A percentile compares a stretch with the other conserved stretches of the same genome.
Conservation (phyloP, 2,888 invertebrate species). For the Pedicia rivosa region DNA sequence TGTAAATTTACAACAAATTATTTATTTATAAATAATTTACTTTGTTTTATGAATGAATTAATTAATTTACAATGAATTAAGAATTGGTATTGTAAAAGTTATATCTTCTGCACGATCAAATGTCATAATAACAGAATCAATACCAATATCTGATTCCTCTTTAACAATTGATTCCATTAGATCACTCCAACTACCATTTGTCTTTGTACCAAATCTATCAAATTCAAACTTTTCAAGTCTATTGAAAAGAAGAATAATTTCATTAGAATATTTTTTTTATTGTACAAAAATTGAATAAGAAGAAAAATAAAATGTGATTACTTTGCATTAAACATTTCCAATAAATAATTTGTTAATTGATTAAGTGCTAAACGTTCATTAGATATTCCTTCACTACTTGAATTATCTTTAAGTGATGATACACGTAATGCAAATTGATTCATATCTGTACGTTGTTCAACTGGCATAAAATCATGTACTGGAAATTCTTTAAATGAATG, state of each 20-base stretch:
- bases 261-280: too few species aligned
- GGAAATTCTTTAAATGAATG: neutral
- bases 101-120: neutral
- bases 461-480: neutral
- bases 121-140: neutral
- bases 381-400: neutral
- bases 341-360: constrained; percentile 1
- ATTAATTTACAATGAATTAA: neutral
- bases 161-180: neutral
- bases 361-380: neutral
- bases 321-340: neutral
- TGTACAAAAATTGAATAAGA: too few species aligned
- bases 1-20: constrained; percentile 17
- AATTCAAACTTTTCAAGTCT: too few species aligned
- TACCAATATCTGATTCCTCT: constrained; percentile 1
- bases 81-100: neutral
- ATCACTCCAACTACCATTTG: constrained; percentile 1
- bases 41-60: too few species aligned
- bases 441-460: constrained; percentile 2
- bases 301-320: too few species aligned
- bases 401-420: neutral
- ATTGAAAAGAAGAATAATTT: too few species aligned
- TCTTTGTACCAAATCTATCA: neutral
- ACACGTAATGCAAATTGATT: constrained; percentile 1
- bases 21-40: neutral